Evolutionary conservation across 2,888 invertebrate species (phyloP).

Genomic region (Amphipyra tragopoginis): DNA sequence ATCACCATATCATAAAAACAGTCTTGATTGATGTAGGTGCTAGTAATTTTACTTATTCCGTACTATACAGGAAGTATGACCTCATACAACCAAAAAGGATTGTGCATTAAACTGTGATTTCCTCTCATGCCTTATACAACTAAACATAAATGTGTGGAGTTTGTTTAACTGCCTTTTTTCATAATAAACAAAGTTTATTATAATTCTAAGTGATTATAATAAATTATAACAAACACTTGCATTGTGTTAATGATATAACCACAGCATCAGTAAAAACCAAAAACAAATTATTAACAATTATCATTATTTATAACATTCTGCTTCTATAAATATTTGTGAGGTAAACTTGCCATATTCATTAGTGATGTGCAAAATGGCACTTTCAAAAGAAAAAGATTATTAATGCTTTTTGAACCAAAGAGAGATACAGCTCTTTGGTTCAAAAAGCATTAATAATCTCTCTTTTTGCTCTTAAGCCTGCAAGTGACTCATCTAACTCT

Average conservation of each 20-base stretch:
- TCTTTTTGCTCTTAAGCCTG: no score
- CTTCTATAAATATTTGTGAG: neutral
- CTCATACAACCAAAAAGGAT: constrained; percentile 42
- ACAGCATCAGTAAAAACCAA: neutral
- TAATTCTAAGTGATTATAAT: neutral
- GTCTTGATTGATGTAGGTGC: constrained; percentile 45
- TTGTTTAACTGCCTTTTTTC: neutral
- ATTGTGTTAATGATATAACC: neutral
- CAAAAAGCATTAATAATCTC: no score
- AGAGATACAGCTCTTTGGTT: no score
- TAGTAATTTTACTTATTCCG: constrained; percentile 23
- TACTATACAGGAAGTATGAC: constrained; percentile 53
- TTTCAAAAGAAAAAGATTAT: no score
- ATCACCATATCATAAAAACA: neutral
- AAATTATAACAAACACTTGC: neutral
- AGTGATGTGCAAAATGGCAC: neutral
- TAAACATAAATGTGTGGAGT: neutral
- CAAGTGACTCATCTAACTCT: no score
- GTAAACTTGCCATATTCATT: neutral
- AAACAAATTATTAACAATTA: neutral
- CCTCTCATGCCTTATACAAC: constrained; percentile 15
- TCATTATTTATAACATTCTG: neutral
- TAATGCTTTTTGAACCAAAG: no score
- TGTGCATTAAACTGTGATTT: constrained; percentile 21
- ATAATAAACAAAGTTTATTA: neutral